A percentile compares a stretch with the other conserved stretches of the same genome.
phyloP scores from a whole-genome alignment of 2,888 invertebrate species.

The Microchrysa polita region DNA sequence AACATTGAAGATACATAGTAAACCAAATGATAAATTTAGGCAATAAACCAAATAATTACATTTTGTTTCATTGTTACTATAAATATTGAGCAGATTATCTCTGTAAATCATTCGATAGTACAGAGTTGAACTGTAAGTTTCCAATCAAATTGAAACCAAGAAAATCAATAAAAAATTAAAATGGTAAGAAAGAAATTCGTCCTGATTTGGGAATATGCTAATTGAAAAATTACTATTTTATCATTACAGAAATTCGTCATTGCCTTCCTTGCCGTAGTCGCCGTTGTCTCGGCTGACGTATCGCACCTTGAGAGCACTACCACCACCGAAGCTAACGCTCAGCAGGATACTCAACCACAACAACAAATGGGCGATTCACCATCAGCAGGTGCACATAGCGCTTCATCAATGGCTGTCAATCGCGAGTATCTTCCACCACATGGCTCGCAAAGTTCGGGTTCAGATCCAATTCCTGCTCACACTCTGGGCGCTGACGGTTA shows the following conservation, averaged over 20 bases:
- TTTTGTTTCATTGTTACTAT: no score
- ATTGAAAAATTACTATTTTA: background rate
- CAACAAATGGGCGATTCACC: background rate
- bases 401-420: background rate
- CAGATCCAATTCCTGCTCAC: background rate
- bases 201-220: background rate
- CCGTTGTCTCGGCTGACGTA: constrained; percentile 1
- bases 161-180: background rate
- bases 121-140: background rate
- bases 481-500: background rate
- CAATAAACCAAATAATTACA: no score
- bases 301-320: background rate
- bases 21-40: no score
- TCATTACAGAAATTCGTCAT: constrained; percentile 16
- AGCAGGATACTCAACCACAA: background rate
- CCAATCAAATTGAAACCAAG: background rate
- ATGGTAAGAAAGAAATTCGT: background rate
- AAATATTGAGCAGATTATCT: no score
- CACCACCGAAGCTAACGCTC: background rate
- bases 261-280: background rate
- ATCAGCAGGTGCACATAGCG: background rate
- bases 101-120: background rate
- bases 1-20: no score
- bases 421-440: constrained; percentile 8
- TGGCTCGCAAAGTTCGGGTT: background rate